Conservation (phyloP, 2,888 invertebrate species). For the Zaprionus obscuricornis region DNA sequence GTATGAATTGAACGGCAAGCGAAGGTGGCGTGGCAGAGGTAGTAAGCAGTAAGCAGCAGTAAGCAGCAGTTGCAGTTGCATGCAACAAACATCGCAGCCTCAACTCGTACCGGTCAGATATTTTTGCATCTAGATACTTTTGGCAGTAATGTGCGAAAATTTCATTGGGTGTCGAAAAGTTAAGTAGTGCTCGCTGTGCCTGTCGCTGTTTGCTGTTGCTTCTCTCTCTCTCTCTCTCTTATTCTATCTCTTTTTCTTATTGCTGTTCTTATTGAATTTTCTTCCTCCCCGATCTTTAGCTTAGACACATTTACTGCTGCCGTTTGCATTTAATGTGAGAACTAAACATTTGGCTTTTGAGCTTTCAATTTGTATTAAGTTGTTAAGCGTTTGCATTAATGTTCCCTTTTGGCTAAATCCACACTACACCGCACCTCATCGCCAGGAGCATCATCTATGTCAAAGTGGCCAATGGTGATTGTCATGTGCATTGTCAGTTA, state of each 20-base stretch:
- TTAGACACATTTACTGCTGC: constrained; percentile 39
- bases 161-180: constrained; percentile 81
- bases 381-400: constrained; percentile 59
- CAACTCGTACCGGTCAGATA: constrained; percentile 51
- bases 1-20: no score
- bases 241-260: neutral
- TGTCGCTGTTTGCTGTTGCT: constrained; percentile 28
- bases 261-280: neutral
- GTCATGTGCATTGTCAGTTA: constrained; percentile 58
- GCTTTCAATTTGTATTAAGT: constrained; percentile 79
- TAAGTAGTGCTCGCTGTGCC: constrained; percentile 75
- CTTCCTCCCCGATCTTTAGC: neutral
- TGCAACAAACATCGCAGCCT: constrained; percentile 57
- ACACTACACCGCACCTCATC: constrained; percentile 1
- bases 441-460: neutral
- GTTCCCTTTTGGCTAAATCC: constrained; percentile 24
- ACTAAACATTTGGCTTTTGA: constrained; percentile 77
- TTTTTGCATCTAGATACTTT: constrained; percentile 81
- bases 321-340: constrained; percentile 72
- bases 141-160: constrained; percentile 82
- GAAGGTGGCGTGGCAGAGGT: constrained; percentile 23
- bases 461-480: constrained; percentile 19
- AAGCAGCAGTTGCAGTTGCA: constrained; percentile 51
- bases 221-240: neutral
- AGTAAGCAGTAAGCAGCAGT: constrained; percentile 6